Evolutionary conservation across 1,140 invertebrate genomes (phyloP), one percentile per base, ranked within the genome.

Genomic region (Melipona quadrifasciata): DNA sequence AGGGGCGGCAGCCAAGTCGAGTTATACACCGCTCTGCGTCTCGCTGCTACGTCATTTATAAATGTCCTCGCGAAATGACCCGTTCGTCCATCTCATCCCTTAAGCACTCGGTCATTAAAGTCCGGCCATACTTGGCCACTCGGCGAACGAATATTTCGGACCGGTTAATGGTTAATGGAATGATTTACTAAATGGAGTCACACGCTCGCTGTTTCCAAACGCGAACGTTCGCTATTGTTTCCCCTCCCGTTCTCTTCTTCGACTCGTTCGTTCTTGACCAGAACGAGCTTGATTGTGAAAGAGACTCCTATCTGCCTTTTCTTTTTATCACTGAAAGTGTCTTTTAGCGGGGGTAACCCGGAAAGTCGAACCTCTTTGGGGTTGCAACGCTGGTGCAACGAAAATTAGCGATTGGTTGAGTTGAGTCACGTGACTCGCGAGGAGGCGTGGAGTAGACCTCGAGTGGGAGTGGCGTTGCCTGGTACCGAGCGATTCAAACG

Each of bases 21-120:
- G 93, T 93, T 93, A 94, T 94, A 94, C 39, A 47, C 90, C 89
- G 90, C 88, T n/a, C 58, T 80, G 90, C 39, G 90, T 88, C 86
- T 87, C 90, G 84, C 89, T 90, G 90, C 89, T 93, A 91, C 92
- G 93, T 94, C 94, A 94, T 95, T 94, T 94, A 95, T 95, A 94
- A 94, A 94, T 92, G 94, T 94, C 94, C 90, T 86, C 90, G 91
- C 91, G 92, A 93, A 94, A 95, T 93, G 93, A 94, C 93, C 93
- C 94, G 91, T 94, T 92, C 92, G 94, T 94, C 93, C 92, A 91
- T 93, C 91, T 94, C 93, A 92, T 93, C 93, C 94, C 91, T 92
- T 94, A 94, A 94, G 91, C 93, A 89, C 39, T 47, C 91, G 89
- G 89, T 93, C 92, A 94, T 94, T 94, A 94, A 94, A 94, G 92